phyloP scores from a whole-genome alignment of 2,113 vertebrate species.

The Oncorhynchus clarkii region DNA sequence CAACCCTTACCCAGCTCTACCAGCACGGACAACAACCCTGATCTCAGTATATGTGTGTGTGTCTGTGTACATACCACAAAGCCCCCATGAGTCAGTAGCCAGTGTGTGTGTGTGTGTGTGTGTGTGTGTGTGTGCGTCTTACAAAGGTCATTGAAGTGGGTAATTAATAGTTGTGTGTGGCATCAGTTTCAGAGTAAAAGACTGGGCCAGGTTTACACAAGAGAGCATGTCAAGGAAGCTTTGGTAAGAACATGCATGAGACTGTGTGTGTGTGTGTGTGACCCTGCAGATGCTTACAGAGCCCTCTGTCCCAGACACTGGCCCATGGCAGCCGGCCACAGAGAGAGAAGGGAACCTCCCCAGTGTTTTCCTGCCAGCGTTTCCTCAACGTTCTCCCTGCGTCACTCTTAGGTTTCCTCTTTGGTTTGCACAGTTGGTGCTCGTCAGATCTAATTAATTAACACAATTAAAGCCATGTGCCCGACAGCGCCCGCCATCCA shows the following conservation, averaged over 20 bases:
- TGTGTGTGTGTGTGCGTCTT: background rate
- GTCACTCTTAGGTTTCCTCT: background rate
- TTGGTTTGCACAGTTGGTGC: slow-evolving; percentile 22
- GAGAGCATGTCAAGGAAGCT: no score
- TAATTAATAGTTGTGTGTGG: background rate
- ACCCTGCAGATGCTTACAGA: slow-evolving; percentile 11
- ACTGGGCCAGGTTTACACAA: background rate
- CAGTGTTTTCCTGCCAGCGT: no score
- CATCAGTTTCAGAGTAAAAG: background rate
- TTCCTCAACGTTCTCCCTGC: background rate
- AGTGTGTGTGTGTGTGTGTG: background rate
- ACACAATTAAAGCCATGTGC: slow-evolving; percentile 55
- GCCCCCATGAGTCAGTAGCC: background rate
- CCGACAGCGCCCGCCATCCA: slow-evolving; percentile 47
- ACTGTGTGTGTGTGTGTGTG: slow-evolving; percentile 12
- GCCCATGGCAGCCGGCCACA: background rate
- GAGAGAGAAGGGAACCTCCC: background rate
- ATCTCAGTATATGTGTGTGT: background rate
- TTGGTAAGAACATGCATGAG: background rate
- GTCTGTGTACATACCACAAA: background rate
- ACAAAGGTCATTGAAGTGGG: no score
- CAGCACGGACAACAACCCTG: background rate
- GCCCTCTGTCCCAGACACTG: slow-evolving; percentile 15
- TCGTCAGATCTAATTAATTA: slow-evolving; percentile 56
- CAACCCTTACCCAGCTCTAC: background rate